Evolutionary conservation across 1,140 invertebrate species (phyloP), one percentile per base, ranked within the genome.

Genomic region (Trichonephila inaurata): DNA sequence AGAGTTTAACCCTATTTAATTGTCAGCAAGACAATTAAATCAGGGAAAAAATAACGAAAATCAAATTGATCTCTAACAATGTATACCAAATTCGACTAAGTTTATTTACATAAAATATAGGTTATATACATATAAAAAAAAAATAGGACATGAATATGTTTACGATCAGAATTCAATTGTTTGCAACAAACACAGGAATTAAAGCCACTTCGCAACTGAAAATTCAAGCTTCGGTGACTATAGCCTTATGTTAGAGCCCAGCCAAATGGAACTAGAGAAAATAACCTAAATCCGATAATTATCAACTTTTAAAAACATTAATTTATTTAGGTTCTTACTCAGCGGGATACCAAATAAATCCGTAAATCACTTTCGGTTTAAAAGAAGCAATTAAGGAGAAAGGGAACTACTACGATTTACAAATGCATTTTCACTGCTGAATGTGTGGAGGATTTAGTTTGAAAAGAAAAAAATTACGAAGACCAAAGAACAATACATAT

Each of bases 271-370:
- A n/a, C 8, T 12, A 69, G 66, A n/a, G 72, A 77, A 77, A 6
- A 77, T 40, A 77, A 40, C 72, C 72, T 33, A 77, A 77, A 77
- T 77, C 72, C 72, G 28, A 77, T 77, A 77, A 77, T 77, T 77
- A 40, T 33, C 33, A 16, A 77, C 28, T 77, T 77, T 40, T 40
- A 40, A 77, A 77, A 77, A 64, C 21, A 24, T 77, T 40, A 69
- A 28, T 14, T 28, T 12, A 69, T 28, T n/a, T 69, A 69, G n/a
- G 66, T 12, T 69, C 21, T 69, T 69, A 69, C 21, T 12, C 66
- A 69, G 66, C n/a, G n/a, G 66, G 66, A 69, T 69, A 24, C 2
- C 3, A 51, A 69, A 12, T 66, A 69, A 69, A 69, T n/a, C n/a
- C n/a, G 24, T 12, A 69, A 69, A 69, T 24, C 66, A 69, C 66